Base-by-base conservation (phyloP, 92 coral and sea anemone species). In the Epizoanthus fatuus region DNA sequence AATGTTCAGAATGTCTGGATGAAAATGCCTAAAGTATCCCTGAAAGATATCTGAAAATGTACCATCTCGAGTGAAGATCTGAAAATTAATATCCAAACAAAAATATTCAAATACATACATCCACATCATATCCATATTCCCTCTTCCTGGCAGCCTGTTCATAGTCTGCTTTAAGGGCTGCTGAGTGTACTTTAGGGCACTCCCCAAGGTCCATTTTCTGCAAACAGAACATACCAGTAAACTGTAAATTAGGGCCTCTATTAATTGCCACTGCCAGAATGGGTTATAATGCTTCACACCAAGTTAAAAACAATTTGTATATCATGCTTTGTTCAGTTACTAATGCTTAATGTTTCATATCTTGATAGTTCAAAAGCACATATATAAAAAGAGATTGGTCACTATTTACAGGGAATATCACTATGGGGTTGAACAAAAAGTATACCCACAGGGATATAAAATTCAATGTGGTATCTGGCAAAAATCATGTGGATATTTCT, bases 141-240 rank as follows among this genome's bases (percentile, higher is more conserved):
- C 98, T 91, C 66, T 82, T 89, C 90, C 91, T 91, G 9, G 98
- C 77, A 14, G 99, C 99, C 35, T 85, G 85, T 57, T 95, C 93
- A 84, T 79, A 97, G 84, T 97, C 99, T 32, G 99, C 99, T 77
- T 95, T 97, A 57, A 97, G 76, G 4, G 99, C 99, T 45, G 99
- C 94, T 35, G 90, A 84, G 60, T 97, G 99, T 77, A 91, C 49
- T 93, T 97, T 97, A 39, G 85, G 90, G 63, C 99, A 97, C 11
- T 93, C 95, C 4, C 99, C 99, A 74, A 97, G 92, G 87, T 97
- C 99, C 98, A 95, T 97, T 96, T 97, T 97, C 98, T 97, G 87
- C 64, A 64, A 76, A 32, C 9, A 54, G 15, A 11, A 53, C 8
- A 47, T 12, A 47, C 13, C 8, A 7, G 53, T 39, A 15, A 74